phyloP scores from a whole-genome alignment of 1,140 invertebrate genomes.

The Leucophenga varia region DNA sequence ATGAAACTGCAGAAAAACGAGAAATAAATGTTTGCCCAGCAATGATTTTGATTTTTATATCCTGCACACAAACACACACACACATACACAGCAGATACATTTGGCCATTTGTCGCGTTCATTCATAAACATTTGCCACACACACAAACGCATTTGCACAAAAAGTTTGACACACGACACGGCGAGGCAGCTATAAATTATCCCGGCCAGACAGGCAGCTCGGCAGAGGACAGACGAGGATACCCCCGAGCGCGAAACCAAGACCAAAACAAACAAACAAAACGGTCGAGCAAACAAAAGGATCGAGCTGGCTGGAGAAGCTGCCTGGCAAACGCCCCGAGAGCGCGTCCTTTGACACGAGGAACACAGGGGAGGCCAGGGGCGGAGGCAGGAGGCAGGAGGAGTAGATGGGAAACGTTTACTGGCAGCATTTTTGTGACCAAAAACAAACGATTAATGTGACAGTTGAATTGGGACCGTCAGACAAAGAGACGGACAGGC shows the following conservation, averaged over 20 bases:
- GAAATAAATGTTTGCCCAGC: constrained; percentile 34
- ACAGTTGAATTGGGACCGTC: constrained; percentile 44
- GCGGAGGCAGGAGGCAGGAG: constrained; percentile 9
- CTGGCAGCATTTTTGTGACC: constrained; percentile 44
- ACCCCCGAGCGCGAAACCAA: constrained; percentile 3
- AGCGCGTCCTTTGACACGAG: constrained; percentile 27
- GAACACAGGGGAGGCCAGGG: constrained; percentile 2
- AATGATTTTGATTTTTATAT: constrained; percentile 43
- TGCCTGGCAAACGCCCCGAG: constrained; percentile 24
- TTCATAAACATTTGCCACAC: constrained; percentile 47
- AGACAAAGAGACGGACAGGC: constrained; percentile 12
- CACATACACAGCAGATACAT: constrained; percentile 2
- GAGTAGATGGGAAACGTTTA: too few species aligned
- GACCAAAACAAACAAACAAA: constrained; percentile 46
- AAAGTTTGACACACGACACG: constrained; percentile 51
- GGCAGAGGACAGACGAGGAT: constrained; percentile 16
- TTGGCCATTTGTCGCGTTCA: constrained; percentile 35
- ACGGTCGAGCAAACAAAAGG: constrained; percentile 21
- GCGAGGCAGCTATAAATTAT: constrained; percentile 46
- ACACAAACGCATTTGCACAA: constrained; percentile 29
- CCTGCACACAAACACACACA: constrained; percentile 19
- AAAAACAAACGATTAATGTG: constrained; percentile 55
- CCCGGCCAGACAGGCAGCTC: constrained; percentile 26
- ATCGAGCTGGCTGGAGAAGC: constrained; percentile 17
- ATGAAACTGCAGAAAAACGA: constrained; percentile 38